Base-by-base conservation (phyloP, 2,888 invertebrate species). In the Octodonta nipae region DNA sequence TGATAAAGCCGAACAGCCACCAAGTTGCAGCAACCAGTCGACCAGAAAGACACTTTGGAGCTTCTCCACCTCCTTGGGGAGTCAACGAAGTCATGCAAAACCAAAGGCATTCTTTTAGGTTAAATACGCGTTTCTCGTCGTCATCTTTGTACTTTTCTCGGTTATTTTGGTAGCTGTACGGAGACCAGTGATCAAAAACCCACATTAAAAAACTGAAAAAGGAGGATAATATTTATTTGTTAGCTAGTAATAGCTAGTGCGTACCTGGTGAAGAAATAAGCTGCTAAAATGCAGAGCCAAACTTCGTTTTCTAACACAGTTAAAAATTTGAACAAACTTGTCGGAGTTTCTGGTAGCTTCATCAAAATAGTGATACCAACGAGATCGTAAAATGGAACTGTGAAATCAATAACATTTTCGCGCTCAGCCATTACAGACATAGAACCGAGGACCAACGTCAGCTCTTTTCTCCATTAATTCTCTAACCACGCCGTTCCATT, bases 1-100 rank as follows among this genome's bases (percentile, higher is more conserved):
- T 92, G 56, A 96, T 95, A 61, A 96, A 96, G 0, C 95, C 93
- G 63, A 96, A 96, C 13, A 96, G 66, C 96, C 96, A 96, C 95
- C 93, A 95, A 0, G 95, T 95, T 2, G 95, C 95, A 0, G 95
- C 95, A 0, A 96, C 81, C 7, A 96, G 65, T 30, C 95, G 72
- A 8, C 48, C 48, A 0, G 93, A 93, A 1, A 96, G 67, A 60
- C 95, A 95, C 60, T 92, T 91, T 0, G 93, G 93, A 0, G 92
- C 92, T 60, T 93, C 92, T 1, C 92, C 92, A 0, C 92, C 92
- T 0, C 92, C 91, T 61, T 84, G 75, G 0, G 96, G 96, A 0
- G 95, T 96, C 11, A 96, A 64, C 17, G 93, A 95, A 24, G 95
- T 95, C 91, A 96, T 92, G 54, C 95, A 95, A 60, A 96, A 96